Conservation (phyloP, 2,113 vertebrate genomes). For the Siniperca knerii region DNA sequence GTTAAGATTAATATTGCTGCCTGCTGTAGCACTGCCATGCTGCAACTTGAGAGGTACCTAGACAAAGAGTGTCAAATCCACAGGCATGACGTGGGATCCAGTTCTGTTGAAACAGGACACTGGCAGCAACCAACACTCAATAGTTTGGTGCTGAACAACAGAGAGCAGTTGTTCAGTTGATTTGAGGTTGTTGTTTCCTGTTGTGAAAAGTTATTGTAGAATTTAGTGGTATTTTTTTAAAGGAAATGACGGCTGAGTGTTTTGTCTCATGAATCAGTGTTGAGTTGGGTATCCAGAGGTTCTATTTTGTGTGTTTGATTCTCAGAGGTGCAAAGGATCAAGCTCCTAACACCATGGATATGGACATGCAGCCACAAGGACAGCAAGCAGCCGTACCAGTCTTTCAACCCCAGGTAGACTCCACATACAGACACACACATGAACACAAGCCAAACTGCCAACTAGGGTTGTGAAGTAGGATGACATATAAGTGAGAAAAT, state of each 20-base stretch:
- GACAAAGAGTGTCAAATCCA: slow-evolving; percentile 68
- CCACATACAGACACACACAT: not conserved
- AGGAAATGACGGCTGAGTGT: not conserved
- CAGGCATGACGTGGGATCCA: slow-evolving; percentile 50
- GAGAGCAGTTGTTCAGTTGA: not conserved
- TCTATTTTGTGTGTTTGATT: slow-evolving; percentile 58
- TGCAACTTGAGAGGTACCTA: slow-evolving; percentile 65
- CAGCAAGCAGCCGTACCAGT: slow-evolving; percentile 89
- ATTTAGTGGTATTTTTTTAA: not conserved
- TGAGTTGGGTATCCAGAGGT: not conserved
- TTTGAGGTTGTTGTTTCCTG: slow-evolving; percentile 1
- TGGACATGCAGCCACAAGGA: slow-evolving; percentile 94
- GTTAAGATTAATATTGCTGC: slow-evolving; percentile 32
- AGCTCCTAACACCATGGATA: slow-evolving; percentile 89
- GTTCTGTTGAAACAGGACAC: slow-evolving; percentile 65
- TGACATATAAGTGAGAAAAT: not conserved
- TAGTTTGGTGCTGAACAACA: slow-evolving; percentile 17
- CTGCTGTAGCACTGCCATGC: slow-evolving; percentile 1
- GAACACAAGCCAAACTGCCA: not conserved
- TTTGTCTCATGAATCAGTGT: not conserved
- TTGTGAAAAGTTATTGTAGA: not conserved
- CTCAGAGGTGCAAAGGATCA: slow-evolving; percentile 83
- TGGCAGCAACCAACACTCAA: slow-evolving; percentile 10
- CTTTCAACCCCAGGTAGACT: slow-evolving; percentile 92
- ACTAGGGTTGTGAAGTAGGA: not conserved